Evolutionary conservation across 1,140 invertebrate species (phyloP).

Genomic region (roundworm (Caenorhabditis elegans)): WBcel235 BX284605.5:12632001-12632500

Average conservation of each 20-base stretch:
- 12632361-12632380: too few species aligned
- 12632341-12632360: too few species aligned
- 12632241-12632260: too few species aligned
- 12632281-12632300: not conserved
- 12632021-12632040: conserved; percentile 12
- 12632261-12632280: not conserved
- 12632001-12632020: not conserved
- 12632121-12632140: not conserved
- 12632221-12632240: too few species aligned
- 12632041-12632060: not conserved
- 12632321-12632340: too few species aligned
- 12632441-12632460: too few species aligned
- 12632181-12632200: not conserved
- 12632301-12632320: too few species aligned
- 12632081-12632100: not conserved
- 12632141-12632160: not conserved
- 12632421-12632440: too few species aligned
- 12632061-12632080: not conserved
- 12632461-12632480: too few species aligned
- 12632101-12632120: not conserved
- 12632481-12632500: too few species aligned
- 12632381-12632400: too few species aligned
- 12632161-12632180: not conserved
- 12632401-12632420: too few species aligned
- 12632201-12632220: not conserved